Evolutionary conservation across 2,797 vertebrate species (phyloP).

Genomic region (Cyclopterus lumpus): DNA sequence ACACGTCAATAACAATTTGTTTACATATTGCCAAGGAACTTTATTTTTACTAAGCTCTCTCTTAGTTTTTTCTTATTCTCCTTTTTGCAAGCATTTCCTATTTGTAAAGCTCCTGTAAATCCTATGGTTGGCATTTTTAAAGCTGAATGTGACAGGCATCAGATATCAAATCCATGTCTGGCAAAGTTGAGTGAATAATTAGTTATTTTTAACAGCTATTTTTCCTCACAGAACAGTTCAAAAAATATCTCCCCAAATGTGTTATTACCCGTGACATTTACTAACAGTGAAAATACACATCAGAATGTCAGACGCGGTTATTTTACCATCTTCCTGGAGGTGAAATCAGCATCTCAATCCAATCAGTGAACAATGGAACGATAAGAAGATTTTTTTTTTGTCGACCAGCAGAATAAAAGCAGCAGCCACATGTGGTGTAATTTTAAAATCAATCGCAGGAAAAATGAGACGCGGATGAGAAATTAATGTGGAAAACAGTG

Average conservation of each 20-base stretch:
- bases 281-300: slow-evolving; percentile 28
- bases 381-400: slow-evolving; percentile 14
- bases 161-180: not conserved
- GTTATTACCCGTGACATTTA: slow-evolving; percentile 55
- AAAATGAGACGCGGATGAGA: slow-evolving; percentile 50
- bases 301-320: slow-evolving; percentile 59
- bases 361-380: slow-evolving; percentile 21
- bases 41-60: not conserved
- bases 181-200: not conserved
- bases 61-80: not conserved
- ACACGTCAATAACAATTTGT: not conserved
- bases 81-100: not conserved
- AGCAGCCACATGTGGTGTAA: slow-evolving; percentile 56
- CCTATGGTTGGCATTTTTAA: not conserved
- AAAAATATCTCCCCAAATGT: slow-evolving; percentile 2
- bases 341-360: slow-evolving; percentile 28
- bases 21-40: not conserved
- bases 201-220: not conserved
- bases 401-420: slow-evolving; percentile 22
- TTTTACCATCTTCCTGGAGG: slow-evolving; percentile 45
- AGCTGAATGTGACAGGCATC: not conserved
- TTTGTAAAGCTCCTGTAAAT: not conserved
- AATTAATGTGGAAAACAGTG: slow-evolving; percentile 48
- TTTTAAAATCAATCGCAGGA: slow-evolving; percentile 65
- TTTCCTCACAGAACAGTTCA: not conserved